Conservation (phyloP, 2,888 invertebrate genomes). For the Ligdia adustata region DNA sequence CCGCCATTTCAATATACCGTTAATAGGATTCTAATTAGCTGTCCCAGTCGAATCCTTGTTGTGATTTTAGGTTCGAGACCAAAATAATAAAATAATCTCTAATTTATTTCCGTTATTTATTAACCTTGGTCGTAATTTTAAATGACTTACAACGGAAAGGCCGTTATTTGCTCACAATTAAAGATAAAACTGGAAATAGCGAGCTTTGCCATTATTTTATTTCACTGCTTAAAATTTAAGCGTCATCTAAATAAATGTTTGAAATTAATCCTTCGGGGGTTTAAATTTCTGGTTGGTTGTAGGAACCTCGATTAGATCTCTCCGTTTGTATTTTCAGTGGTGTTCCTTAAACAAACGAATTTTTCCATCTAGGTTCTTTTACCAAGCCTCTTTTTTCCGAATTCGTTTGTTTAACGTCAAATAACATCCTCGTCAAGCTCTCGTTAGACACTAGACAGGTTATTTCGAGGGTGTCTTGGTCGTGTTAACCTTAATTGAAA, state of each 20-base stretch:
- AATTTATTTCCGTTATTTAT: slow-evolving; percentile 62
- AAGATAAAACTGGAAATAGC: slow-evolving; percentile 54
- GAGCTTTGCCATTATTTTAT: slow-evolving; percentile 53
- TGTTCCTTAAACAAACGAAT: slow-evolving; percentile 1
- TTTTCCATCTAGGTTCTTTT: slow-evolving; percentile 5
- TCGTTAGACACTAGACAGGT: slow-evolving; percentile 19
- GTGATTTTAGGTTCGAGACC: slow-evolving; percentile 30
- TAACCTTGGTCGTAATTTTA: slow-evolving; percentile 45
- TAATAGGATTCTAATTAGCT: slow-evolving; percentile 14
- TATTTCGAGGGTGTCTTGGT: slow-evolving; percentile 13
- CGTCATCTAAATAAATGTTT: slow-evolving; percentile 66
- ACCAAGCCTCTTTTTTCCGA: slow-evolving; percentile 5
- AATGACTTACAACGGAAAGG: slow-evolving; percentile 41
- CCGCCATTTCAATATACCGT: background rate
- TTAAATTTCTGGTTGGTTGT: slow-evolving; percentile 49
- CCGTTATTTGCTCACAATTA: slow-evolving; percentile 52
- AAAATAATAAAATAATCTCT: slow-evolving; percentile 44
- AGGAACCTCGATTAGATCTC: slow-evolving; percentile 28
- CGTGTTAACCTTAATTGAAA: slow-evolving; percentile 17
- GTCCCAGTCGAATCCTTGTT: background rate
- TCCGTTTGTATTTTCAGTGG: slow-evolving; percentile 21
- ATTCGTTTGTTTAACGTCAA: slow-evolving; percentile 22
- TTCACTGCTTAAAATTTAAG: slow-evolving; percentile 52
- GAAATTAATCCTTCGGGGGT: slow-evolving; percentile 49
- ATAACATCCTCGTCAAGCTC: slow-evolving; percentile 23